A percentile compares a stretch with the other conserved stretches of the same genome.
Conservation (phyloP, 2,888 invertebrate species). For the Hemaris fuciformis region DNA sequence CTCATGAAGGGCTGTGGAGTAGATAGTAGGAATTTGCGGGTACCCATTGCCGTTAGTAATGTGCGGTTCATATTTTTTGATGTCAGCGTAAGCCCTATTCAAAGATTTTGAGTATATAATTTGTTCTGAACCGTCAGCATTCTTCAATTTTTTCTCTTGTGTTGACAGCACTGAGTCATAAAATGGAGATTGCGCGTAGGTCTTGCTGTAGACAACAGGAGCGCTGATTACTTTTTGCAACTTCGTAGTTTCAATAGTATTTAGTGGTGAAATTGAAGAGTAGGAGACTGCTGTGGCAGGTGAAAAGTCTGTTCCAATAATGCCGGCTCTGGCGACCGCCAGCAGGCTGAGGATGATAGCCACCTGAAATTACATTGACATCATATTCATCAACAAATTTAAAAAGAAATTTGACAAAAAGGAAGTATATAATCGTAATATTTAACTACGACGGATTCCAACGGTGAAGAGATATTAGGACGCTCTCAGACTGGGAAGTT, state of each 20-base stretch:
- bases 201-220: constrained; percentile 22
- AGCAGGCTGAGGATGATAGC: constrained; percentile 33
- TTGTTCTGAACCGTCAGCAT: constrained; percentile 29
- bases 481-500: too few relatives aligned
- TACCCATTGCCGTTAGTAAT: constrained; percentile 20
- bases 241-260: constrained; percentile 7
- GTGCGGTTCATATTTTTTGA: constrained; percentile 31
- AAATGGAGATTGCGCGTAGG: constrained; percentile 28
- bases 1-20: constrained; percentile 25
- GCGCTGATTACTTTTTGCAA: constrained; percentile 1
- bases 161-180: constrained; percentile 34
- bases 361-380: too few relatives aligned
- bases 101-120: constrained; percentile 29
- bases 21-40: constrained; percentile 26
- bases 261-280: constrained; percentile 28
- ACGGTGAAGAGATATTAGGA: too few relatives aligned
- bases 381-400: too few relatives aligned
- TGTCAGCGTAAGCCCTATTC: constrained; percentile 27
- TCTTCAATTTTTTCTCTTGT: constrained; percentile 31
- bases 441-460: too few relatives aligned
- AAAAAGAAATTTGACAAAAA: constrained; percentile 10
- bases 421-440: too few relatives aligned
- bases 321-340: constrained; percentile 35
- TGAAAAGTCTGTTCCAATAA: constrained; percentile 31
- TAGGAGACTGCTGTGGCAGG: constrained; percentile 33